These are phyloP conservation scores for Drosophila orena DNA, from an alignment of 1,140 invertebrate genomes.

Conservation along the genomic window DNA sequence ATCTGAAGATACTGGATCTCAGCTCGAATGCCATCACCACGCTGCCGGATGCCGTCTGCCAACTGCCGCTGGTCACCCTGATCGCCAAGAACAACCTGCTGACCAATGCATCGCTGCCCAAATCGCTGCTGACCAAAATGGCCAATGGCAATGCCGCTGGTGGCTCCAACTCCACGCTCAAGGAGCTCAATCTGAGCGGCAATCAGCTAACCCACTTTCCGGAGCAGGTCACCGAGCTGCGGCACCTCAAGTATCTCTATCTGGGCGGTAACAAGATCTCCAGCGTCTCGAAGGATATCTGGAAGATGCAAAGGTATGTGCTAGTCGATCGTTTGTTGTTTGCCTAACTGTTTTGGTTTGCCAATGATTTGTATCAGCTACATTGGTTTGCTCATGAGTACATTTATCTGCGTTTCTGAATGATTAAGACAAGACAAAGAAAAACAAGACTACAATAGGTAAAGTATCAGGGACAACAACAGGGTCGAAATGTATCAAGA, in stretches of 20 bases:
- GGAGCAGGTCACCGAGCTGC: constrained; percentile 92
- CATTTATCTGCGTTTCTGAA: not conserved
- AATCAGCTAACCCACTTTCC: constrained; percentile 94
- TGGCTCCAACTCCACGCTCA: constrained; percentile 85
- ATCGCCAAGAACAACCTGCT: constrained; percentile 95
- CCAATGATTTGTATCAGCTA: not conserved
- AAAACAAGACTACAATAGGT: not conserved
- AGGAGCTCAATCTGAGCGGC: constrained; percentile 96
- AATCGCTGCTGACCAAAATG: constrained; percentile 86
- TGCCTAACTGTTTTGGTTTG: not conserved
- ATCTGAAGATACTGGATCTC: constrained; percentile 92
- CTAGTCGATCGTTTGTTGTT: not conserved
- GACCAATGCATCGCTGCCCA: constrained; percentile 92
- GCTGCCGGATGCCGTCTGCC: constrained; percentile 90
- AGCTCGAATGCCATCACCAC: constrained; percentile 93
- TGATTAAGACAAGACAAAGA: too few relatives aligned
- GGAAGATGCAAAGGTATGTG: constrained; percentile 90
- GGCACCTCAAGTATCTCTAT: constrained; percentile 92
- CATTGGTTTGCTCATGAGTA: not conserved
- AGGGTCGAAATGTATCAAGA: not conserved
- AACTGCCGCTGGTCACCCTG: constrained; percentile 89
- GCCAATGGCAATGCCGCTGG: not conserved
- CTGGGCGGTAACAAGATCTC: constrained; percentile 94
- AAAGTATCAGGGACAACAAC: not conserved
- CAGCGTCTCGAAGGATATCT: constrained; percentile 92